These are phyloP conservation scores for Craseonycteris thonglongyai DNA, from an alignment of 2,113 vertebrate genomes.

Conservation along the genomic window DNA sequence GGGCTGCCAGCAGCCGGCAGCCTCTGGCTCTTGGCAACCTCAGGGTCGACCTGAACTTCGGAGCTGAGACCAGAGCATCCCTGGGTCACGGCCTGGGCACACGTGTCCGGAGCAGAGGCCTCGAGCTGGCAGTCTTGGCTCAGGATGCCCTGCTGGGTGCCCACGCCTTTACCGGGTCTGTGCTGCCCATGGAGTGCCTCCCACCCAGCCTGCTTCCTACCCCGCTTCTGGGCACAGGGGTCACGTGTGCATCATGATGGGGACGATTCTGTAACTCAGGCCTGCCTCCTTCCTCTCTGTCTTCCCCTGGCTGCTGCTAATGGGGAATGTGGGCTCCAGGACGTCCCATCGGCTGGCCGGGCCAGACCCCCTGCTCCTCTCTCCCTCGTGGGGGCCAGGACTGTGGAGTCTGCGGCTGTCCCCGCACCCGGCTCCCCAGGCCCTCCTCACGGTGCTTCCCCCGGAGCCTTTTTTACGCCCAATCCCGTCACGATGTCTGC, in stretches of 20 bases:
- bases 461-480: no score
- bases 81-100: neutral
- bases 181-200: no score
- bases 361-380: neutral
- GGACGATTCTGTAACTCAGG: no score
- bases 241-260: fast-evolving
- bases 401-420: fast-evolving
- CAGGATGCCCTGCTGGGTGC: fast-evolving
- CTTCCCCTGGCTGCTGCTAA: neutral
- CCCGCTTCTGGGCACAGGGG: fast-evolving
- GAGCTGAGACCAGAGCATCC: no score
- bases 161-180: neutral
- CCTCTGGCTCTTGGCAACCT: neutral
- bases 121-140: fast-evolving
- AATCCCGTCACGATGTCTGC: neutral
- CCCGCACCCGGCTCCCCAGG: fast-evolving
- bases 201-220: fast-evolving
- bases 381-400: neutral
- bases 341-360: neutral
- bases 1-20: no score
- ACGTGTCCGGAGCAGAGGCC: fast-evolving
- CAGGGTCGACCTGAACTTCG: neutral
- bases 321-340: fast-evolving
- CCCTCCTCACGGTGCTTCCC: fast-evolving
- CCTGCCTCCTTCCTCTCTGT: neutral